Evolutionary conservation across 2,888 invertebrate species (phyloP).

Genomic region (Xestia rhomboidea): DNA sequence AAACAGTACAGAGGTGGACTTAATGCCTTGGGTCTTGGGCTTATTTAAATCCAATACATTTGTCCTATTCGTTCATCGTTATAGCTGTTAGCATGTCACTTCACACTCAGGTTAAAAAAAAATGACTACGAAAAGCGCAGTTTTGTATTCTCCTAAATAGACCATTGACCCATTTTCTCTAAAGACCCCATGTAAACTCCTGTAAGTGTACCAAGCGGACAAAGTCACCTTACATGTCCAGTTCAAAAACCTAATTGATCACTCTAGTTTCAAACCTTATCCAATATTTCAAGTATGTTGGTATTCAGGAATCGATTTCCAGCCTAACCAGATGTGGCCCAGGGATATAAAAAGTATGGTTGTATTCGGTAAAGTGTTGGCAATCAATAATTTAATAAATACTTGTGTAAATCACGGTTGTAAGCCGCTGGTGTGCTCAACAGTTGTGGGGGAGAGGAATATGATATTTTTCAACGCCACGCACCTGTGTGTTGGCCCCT

Average conservation of each 20-base stretch:
- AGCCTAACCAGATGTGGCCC: conserved; percentile 4
- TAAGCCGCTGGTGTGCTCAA: conserved; percentile 44
- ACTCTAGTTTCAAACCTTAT: conserved; percentile 10
- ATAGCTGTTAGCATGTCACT: neutral
- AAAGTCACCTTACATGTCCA: neutral
- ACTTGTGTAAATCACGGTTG: conserved; percentile 56
- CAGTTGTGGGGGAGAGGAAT: conserved; percentile 50
- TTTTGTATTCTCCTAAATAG: neutral
- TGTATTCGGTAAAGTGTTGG: conserved; percentile 21
- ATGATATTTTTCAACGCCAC: conserved; percentile 66
- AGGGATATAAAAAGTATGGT: conserved; percentile 31
- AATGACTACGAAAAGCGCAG: neutral
- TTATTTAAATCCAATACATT: no score
- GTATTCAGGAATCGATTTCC: neutral
- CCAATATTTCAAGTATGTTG: conserved; percentile 9
- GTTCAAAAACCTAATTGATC: conserved; percentile 20
- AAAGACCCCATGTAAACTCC: neutral
- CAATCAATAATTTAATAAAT: conserved; percentile 63
- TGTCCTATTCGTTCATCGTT: neutral
- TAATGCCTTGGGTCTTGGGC: no score
- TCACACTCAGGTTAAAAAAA: neutral
- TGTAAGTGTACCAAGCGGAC: neutral
- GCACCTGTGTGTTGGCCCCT: conserved; percentile 56
- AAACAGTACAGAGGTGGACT: no score
- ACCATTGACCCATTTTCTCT: neutral